Percentiles rank a stretch among this genome's conserved stretches.
Conservation (phyloP, 2,797 vertebrate genomes). For the Dipus sagitta region DNA sequence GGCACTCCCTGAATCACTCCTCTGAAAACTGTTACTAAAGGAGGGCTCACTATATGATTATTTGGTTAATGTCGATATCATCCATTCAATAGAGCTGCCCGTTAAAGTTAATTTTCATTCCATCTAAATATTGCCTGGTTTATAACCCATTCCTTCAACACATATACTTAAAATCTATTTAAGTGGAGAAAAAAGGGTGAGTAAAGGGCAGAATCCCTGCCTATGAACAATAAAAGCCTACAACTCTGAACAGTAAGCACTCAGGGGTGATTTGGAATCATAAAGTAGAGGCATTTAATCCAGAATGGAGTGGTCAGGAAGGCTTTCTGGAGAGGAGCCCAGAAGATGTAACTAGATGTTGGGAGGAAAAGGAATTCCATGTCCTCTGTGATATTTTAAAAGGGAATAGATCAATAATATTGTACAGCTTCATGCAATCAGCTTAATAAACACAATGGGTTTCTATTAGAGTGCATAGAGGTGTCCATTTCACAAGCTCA, state of each 20-base stretch:
- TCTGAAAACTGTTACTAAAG: not conserved
- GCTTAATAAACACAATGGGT: slow-evolving; percentile 22
- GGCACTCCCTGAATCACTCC: not conserved
- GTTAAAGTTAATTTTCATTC: not conserved
- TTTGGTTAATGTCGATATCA: not conserved
- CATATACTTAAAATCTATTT: slow-evolving; percentile 35
- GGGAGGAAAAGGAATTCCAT: slow-evolving; percentile 12
- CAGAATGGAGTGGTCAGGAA: not conserved
- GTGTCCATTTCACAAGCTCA: slow-evolving; percentile 52
- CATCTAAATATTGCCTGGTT: not conserved
- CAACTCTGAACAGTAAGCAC: not conserved
- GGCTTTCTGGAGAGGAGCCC: not conserved
- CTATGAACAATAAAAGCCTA: not conserved
- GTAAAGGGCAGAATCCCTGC: slow-evolving; percentile 4
- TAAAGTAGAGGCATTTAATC: slow-evolving; percentile 23
- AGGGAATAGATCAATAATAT: slow-evolving; percentile 44
- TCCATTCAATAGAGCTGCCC: not conserved
- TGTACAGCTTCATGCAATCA: not conserved
- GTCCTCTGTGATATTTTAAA: slow-evolving; percentile 27
- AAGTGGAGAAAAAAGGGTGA: not conserved
- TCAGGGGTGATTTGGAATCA: not conserved
- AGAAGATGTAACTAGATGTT: slow-evolving; percentile 20
- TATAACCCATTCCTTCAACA: not conserved
- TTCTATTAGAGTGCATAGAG: slow-evolving; percentile 47
- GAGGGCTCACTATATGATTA: not conserved